Conservation (phyloP, 2,113 vertebrate species). For the Vulpes ferrilata region DNA sequence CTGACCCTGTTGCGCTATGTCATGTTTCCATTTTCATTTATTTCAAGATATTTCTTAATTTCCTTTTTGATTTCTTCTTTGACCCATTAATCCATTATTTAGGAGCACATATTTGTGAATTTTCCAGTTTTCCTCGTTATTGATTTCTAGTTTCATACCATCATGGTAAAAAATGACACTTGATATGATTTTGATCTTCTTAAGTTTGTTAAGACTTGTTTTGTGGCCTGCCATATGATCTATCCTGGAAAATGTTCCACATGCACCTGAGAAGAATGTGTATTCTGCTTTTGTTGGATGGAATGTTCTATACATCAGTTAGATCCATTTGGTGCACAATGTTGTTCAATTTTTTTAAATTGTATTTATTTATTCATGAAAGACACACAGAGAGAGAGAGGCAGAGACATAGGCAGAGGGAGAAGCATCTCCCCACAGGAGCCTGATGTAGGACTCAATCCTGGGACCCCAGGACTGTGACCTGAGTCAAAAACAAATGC, state of each 20-base stretch:
- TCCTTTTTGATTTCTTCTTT: not conserved
- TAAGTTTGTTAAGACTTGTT: not conserved
- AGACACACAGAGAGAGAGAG: too few relatives aligned
- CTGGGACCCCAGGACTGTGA: too few relatives aligned
- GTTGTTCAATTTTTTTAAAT: not conserved
- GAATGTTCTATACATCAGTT: not conserved
- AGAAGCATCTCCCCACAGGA: too few relatives aligned
- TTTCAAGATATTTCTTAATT: not conserved
- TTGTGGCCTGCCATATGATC: not conserved
- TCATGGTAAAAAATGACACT: not conserved
- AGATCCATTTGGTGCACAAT: not conserved
- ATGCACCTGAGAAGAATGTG: not conserved
- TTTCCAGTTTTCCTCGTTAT: not conserved
- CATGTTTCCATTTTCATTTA: not conserved
- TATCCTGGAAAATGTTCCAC: not conserved
- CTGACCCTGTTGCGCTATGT: not conserved
- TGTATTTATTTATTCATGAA: too few relatives aligned
- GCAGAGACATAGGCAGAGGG: too few relatives aligned
- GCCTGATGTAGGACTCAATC: too few relatives aligned
- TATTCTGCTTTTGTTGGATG: not conserved
- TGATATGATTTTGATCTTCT: not conserved
- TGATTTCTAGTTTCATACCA: not conserved
- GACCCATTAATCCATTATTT: not conserved
- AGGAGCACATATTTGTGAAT: not conserved
- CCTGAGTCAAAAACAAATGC: too few relatives aligned